Evolutionary conservation across 2,797 vertebrate genomes (phyloP).

Genomic region (Rhabdophis nuchalis): DNA sequence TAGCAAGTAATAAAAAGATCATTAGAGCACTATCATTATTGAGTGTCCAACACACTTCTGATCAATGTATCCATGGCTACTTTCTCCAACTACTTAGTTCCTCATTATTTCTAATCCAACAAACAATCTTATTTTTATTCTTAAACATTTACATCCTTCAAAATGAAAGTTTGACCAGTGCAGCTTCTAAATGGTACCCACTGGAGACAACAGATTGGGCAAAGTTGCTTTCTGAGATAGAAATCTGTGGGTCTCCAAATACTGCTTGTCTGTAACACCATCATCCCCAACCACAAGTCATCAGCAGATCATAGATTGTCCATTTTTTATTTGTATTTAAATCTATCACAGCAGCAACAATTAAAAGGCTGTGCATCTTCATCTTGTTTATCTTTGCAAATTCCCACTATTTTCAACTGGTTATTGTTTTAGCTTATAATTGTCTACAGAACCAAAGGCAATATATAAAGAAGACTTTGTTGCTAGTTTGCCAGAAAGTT

Average conservation of each 20-base stretch:
- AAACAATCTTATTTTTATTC: background rate
- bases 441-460: no score
- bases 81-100: background rate
- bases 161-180: background rate
- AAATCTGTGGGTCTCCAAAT: background rate
- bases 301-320: background rate
- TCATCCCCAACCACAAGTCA: background rate
- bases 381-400: no score
- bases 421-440: no score
- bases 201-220: background rate
- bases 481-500: background rate
- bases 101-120: background rate
- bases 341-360: no score
- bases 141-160: background rate
- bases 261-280: background rate
- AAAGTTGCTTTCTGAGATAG: background rate
- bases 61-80: background rate
- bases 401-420: no score
- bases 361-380: no score
- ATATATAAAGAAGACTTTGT: background rate
- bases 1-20: background rate
- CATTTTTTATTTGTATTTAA: no score
- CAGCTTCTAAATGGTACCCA: background rate
- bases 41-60: background rate
- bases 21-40: background rate